phyloP scores from a whole-genome alignment of 1,140 invertebrate species.

The Drosophila tristis region DNA sequence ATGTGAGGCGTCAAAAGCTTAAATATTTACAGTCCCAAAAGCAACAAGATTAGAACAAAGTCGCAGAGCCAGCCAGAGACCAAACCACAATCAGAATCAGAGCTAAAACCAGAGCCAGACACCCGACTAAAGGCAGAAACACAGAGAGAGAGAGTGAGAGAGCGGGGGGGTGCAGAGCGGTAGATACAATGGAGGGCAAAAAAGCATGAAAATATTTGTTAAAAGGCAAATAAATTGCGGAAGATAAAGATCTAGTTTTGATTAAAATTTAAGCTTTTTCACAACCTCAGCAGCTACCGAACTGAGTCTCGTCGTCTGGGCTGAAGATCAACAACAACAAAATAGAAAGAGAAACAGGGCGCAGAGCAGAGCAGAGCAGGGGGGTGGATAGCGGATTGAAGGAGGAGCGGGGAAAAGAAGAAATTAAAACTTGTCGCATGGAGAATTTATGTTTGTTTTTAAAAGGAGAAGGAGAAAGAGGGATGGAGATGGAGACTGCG shows the following conservation, averaged over 20 bases:
- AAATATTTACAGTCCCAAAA: slow-evolving; percentile 69
- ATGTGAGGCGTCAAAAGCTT: slow-evolving; percentile 80
- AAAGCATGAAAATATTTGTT: slow-evolving; percentile 78
- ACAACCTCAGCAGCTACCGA: slow-evolving; percentile 76
- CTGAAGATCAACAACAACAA: slow-evolving; percentile 13
- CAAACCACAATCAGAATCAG: slow-evolving; percentile 7
- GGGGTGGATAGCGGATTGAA: neutral
- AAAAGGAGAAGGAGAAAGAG: slow-evolving; percentile 38
- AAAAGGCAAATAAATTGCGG: slow-evolving; percentile 77
- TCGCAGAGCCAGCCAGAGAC: neutral
- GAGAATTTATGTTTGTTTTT: slow-evolving; percentile 69
- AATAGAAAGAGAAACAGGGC: slow-evolving; percentile 7
- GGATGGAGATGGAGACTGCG: slow-evolving; percentile 10
- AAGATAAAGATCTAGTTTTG: slow-evolving; percentile 81
- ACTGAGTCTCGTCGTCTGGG: slow-evolving; percentile 25
- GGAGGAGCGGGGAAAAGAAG: slow-evolving; percentile 36
- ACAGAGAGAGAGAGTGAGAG: slow-evolving; percentile 5
- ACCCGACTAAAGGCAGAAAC: slow-evolving; percentile 3
- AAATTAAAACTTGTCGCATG: slow-evolving; percentile 75
- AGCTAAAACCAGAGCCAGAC: too few species aligned
- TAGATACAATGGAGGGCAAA: slow-evolving; percentile 36
- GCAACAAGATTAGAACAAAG: slow-evolving; percentile 23
- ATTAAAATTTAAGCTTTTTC: slow-evolving; percentile 83
- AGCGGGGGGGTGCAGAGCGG: slow-evolving; percentile 32
- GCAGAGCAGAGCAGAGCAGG: slow-evolving; percentile 2